These are phyloP conservation scores for Phalacrocorax brasilianus DNA, from an alignment of 2,113 vertebrate species.

Conservation along the genomic window DNA sequence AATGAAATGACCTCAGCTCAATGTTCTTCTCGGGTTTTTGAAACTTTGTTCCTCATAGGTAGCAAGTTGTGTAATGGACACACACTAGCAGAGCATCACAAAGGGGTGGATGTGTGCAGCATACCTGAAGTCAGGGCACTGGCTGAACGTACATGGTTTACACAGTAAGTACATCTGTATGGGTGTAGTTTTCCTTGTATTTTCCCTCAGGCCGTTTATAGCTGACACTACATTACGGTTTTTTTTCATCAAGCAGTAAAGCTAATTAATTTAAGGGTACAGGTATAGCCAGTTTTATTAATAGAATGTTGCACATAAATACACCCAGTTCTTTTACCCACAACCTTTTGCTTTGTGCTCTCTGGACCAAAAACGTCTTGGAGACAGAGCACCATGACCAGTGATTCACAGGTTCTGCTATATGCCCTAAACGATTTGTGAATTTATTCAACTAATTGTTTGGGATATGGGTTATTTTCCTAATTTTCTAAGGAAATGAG, in stretches of 20 bases:
- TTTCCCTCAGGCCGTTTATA: not conserved
- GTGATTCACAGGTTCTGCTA: not conserved
- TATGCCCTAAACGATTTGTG: not conserved
- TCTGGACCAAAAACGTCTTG: rapidly evolving
- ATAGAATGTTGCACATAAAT: not conserved
- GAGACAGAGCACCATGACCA: not conserved
- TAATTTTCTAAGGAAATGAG: not conserved
- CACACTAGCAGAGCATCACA: not conserved
- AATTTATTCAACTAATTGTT: not conserved
- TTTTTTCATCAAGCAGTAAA: not conserved
- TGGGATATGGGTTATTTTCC: not conserved
- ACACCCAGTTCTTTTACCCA: not conserved
- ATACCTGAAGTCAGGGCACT: too few species aligned
- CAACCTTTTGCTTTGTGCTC: not conserved
- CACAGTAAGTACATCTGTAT: rapidly evolving
- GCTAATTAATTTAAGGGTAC: too few species aligned
- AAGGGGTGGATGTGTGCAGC: rapidly evolving
- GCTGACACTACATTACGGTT: rapidly evolving
- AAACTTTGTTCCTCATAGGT: not conserved
- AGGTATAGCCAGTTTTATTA: not conserved
- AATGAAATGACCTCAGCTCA: not conserved
- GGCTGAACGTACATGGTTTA: not conserved
- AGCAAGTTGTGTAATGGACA: rapidly evolving
- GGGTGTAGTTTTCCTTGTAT: not conserved
- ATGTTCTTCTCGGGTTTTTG: not conserved